phyloP scores from a whole-genome alignment of 1,140 invertebrate genomes.

The Aricia agestis region DNA sequence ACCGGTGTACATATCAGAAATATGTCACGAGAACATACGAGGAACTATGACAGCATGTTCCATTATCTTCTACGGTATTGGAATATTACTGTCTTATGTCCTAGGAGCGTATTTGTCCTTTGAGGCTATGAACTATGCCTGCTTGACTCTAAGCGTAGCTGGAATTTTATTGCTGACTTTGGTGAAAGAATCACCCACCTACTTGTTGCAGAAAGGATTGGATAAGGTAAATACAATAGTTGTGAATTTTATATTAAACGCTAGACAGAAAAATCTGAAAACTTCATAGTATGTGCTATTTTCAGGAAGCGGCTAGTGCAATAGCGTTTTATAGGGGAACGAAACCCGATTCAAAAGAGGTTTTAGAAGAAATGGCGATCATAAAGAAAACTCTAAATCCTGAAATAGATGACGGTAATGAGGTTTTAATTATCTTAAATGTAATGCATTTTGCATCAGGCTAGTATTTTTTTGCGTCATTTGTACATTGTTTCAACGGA shows the following conservation, averaged over 20 bases:
- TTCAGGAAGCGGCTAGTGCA: conserved; percentile 44
- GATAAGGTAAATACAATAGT: conserved; percentile 32
- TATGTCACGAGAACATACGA: conserved; percentile 46
- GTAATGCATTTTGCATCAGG: no score
- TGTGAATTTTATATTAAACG: neutral
- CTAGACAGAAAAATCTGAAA: neutral
- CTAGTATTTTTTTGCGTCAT: no score
- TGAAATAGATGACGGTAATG: conserved; percentile 31
- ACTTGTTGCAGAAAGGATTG: conserved; percentile 40
- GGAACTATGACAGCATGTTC: conserved; percentile 41
- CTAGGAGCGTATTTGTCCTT: conserved; percentile 41
- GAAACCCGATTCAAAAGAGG: conserved; percentile 33
- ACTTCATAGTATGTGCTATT: neutral
- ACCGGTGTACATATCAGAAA: conserved; percentile 43
- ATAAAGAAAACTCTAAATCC: conserved; percentile 36
- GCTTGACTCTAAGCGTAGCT: conserved; percentile 30
- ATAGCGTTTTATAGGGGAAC: conserved; percentile 42
- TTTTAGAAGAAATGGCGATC: conserved; percentile 38
- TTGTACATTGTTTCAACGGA: no score
- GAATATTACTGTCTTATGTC: conserved; percentile 41
- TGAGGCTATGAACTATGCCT: conserved; percentile 36
- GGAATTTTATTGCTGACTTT: conserved; percentile 28
- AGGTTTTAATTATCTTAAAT: neutral
- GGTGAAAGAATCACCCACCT: conserved; percentile 44
- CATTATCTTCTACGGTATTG: conserved; percentile 39